These are phyloP conservation scores for Sinhomidia bicolor DNA, from an alignment of 2,888 invertebrate species.

Conservation along the genomic window DNA sequence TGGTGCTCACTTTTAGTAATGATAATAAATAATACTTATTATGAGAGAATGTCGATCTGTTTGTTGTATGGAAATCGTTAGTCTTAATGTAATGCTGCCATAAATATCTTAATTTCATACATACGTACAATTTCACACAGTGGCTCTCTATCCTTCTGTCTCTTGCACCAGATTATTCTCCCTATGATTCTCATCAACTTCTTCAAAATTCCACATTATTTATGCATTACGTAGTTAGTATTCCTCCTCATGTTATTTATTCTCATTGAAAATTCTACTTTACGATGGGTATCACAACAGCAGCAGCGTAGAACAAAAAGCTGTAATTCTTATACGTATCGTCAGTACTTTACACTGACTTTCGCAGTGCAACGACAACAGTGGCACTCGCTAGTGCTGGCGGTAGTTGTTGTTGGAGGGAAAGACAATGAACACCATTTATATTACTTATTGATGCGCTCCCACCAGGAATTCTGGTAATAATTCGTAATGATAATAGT, in stretches of 20 bases:
- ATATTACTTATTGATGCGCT: conserved; percentile 73
- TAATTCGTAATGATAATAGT: conserved; percentile 58
- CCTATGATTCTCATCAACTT: conserved; percentile 5
- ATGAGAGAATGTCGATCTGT: conserved; percentile 40
- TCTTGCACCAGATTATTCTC: neutral
- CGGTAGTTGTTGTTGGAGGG: conserved; percentile 10
- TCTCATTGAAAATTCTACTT: conserved; percentile 65
- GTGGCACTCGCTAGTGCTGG: neutral
- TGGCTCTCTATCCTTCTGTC: conserved; percentile 12
- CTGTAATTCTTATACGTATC: neutral
- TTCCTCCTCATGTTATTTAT: conserved; percentile 35
- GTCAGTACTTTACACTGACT: no score
- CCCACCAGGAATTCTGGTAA: conserved; percentile 70
- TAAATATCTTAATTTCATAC: neutral
- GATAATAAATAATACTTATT: conserved; percentile 31
- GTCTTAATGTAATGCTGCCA: neutral
- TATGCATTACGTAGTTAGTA: neutral
- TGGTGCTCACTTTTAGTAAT: neutral
- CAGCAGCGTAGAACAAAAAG: neutral
- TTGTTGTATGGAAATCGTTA: neutral
- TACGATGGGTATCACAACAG: conserved; percentile 35
- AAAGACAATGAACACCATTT: conserved; percentile 71
- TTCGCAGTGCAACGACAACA: neutral
- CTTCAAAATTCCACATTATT: conserved; percentile 4
- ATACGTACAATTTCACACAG: neutral